Conservation (phyloP, 2,888 invertebrate genomes). For the Zygaena filipendulae region DNA sequence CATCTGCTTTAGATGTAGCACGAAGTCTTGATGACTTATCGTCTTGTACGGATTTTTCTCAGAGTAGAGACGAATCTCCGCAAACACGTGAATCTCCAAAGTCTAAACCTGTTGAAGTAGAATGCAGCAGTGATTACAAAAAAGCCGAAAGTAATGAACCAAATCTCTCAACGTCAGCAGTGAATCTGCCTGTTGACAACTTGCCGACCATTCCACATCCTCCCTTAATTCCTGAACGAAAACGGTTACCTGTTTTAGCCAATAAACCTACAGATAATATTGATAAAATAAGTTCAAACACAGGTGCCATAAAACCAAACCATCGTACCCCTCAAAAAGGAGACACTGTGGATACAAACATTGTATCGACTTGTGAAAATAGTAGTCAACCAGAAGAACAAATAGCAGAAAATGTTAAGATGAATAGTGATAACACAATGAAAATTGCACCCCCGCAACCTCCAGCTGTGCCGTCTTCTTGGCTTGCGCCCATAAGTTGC, state of each 20-base stretch:
- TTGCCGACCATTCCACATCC: slow-evolving; percentile 49
- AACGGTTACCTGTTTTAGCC: no score
- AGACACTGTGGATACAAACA: no score
- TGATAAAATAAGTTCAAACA: no score
- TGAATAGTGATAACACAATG: slow-evolving; percentile 19
- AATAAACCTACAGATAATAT: no score
- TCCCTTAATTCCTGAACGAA: no score
- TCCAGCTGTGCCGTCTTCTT: slow-evolving; percentile 52
- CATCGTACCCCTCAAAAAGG: no score
- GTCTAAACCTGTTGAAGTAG: slow-evolving; percentile 16
- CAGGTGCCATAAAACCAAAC: no score
- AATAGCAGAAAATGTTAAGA: slow-evolving; percentile 20
- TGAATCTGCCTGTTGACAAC: slow-evolving; percentile 37
- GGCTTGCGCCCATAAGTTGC: slow-evolving; percentile 30
- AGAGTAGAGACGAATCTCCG: slow-evolving; percentile 52
- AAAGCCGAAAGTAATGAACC: slow-evolving; percentile 17
- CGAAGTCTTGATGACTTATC: slow-evolving; percentile 54
- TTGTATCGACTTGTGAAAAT: slow-evolving; percentile 17
- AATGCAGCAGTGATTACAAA: slow-evolving; percentile 12
- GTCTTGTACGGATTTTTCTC: slow-evolving; percentile 48
- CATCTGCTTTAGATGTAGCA: slow-evolving; percentile 51
- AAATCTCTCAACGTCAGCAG: slow-evolving; percentile 18
- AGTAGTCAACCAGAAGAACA: slow-evolving; percentile 17
- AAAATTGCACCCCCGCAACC: slow-evolving; percentile 36
- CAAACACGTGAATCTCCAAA: slow-evolving; percentile 28